Base-by-base conservation (phyloP, 2,797 vertebrate species). In the Sardinella longiceps region DNA sequence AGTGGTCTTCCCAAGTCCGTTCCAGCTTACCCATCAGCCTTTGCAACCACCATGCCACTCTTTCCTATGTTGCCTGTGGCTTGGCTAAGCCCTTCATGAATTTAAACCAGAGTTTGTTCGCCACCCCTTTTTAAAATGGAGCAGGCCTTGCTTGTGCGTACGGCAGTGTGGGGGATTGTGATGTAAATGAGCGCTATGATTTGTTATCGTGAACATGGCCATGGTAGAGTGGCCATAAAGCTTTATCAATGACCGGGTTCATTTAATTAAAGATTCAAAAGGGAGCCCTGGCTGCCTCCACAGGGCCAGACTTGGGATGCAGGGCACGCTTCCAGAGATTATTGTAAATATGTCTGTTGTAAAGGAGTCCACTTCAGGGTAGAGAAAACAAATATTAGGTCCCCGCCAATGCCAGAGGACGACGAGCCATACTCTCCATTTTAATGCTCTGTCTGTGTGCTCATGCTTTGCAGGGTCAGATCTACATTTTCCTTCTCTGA, bases 311-410 rank as follows among this genome's bases (percentile, higher is more conserved):
- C 87, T 87, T 85, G 85, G 87, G 66, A 87, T 81, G 20, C 85
- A 33, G 84, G 85, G 85, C 88, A 86, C 87, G 86, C 82, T 63
- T 85, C 37, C 91, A 92, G 93, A 95, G 94, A 94, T 95, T 94
- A 94, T 95, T 94, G 94, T 95, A 94, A 95, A 95, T 95, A 94
- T 92, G 92, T 92, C 95, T 93, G 94, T 93, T 94, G 94, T 92
- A 92, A 94, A 94, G 91, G 93, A 94, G 94, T 92, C 93, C 93
- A 94, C 94, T 94, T 94, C 94, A 94, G 93, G 93, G 92, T 91
- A 94, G 93, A 91, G 91, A 92, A 95, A 95, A 95, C 94, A 95
- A 95, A 95, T 95, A 96, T 95, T 95, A 95, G 94, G 90, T 90
- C 90, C 56, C 93, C 90, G 94, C 93, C 94, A 92, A 93, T 92